phyloP scores from a whole-genome alignment of 2,113 vertebrate genomes.

The Tetrao urogallus region DNA sequence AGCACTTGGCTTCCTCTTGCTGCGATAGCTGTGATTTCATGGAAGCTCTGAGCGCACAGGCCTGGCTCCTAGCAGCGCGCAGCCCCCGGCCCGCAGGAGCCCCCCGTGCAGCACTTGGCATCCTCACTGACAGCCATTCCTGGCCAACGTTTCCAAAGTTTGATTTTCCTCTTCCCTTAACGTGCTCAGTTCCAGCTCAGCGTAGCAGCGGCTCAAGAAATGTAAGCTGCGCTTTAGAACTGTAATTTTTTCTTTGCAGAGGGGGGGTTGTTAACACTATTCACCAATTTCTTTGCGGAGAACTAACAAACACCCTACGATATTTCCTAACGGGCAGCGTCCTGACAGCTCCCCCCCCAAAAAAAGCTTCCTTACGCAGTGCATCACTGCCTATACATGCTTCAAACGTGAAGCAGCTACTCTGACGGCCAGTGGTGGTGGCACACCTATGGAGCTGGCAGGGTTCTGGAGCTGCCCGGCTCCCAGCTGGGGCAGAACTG shows the following conservation, averaged over 20 bases:
- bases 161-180: neutral
- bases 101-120: conserved; percentile 35
- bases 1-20: neutral
- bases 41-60: too few relatives aligned
- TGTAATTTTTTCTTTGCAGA: neutral
- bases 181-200: neutral
- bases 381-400: neutral
- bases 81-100: neutral
- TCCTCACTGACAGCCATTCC: conserved; percentile 19
- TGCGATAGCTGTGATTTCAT: neutral
- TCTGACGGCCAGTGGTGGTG: neutral
- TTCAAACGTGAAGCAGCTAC: neutral
- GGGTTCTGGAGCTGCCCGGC: conserved; percentile 39
- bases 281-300: neutral
- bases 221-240: neutral
- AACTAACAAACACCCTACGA: conserved; percentile 4
- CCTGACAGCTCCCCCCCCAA: conserved; percentile 39
- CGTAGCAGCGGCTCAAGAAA: neutral
- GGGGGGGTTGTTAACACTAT: neutral
- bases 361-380: neutral
- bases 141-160: neutral
- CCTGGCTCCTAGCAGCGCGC: too few relatives aligned
- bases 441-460: neutral
- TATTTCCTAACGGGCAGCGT: conserved; percentile 35
- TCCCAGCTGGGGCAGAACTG: neutral